phyloP scores from a whole-genome alignment of 1,140 invertebrate species.

The Steinernema khuongi region DNA sequence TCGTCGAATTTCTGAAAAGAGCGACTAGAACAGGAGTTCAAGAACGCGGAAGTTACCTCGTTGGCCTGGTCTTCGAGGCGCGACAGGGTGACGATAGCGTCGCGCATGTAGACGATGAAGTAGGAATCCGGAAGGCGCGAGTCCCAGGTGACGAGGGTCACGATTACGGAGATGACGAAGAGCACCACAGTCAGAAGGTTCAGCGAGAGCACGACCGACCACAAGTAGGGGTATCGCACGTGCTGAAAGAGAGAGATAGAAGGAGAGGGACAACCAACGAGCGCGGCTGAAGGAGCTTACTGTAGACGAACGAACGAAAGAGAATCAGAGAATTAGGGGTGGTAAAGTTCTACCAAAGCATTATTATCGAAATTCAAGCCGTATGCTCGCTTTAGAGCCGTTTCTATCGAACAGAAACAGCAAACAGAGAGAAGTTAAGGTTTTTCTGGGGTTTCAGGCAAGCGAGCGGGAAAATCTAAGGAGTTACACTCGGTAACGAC shows the following conservation, averaged over 20 bases:
- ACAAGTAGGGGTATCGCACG: neutral
- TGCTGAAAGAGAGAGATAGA: neutral
- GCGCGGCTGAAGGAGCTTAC: no score
- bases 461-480: no score
- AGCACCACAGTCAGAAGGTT: neutral
- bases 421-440: no score
- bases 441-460: no score
- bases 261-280: no score
- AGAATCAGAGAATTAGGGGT: neutral
- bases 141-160: neutral
- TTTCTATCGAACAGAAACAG: no score
- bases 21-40: neutral
- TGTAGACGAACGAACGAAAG: no score
- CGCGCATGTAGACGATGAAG: slow-evolving; percentile 8
- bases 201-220: neutral
- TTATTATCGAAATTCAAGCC: no score
- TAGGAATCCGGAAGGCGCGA: neutral
- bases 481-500: no score
- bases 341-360: no score
- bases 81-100: slow-evolving; percentile 1
- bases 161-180: neutral
- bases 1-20: neutral
- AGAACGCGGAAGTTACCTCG: neutral
- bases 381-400: no score
- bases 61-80: neutral